Evolutionary conservation across 2,888 invertebrate genomes (phyloP), one percentile per base, ranked within the genome.

Genomic region (Seira musarum): DNA sequence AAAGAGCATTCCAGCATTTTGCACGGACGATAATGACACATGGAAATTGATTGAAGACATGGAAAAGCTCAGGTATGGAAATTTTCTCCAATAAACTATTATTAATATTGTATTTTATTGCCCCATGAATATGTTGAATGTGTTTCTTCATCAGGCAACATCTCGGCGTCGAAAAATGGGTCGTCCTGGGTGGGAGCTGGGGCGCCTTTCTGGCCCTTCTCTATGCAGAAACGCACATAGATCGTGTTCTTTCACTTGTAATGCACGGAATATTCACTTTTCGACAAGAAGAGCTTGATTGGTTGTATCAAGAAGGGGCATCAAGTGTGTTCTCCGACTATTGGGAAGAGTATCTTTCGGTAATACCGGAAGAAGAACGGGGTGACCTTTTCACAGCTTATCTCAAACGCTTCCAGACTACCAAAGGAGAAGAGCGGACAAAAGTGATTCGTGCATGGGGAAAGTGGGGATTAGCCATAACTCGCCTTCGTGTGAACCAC

Each of bases 1-100:
- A 5, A 61, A 83, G 25, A 81, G 81, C 22, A 81, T 75, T 10
- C 83, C 83, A 3, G 57, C 83, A 5, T 77, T 77, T 61, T 79
- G 78, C 25, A 61, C 81, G 1, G 83, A 83, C 25, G 83, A 83
- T 19, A 83, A 83, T 67, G 79, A 81, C 30, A 83, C 83, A 15
- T 83, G 83, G 83, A 70, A 61, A 19, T 68, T 83, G 53, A 81
- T 83, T 10, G 76, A 63, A 15, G 83, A 83, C 21, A 81, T 81
- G 40, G 83, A 83, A 71, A 79, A 78, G 35, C 46, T 83, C 5
- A 22, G 82, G 82, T 81, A n/a, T 8, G 40, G 3, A 53, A n/a
- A 13, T 53, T 53, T 53, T n/a, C 3, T 8, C 17, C 15, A 8
- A 53, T 3, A 13, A 8, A 53, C 61, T 25, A 17, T 69, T 21